Percentiles rank a stretch among this genome's conserved stretches.
phyloP scores from a whole-genome alignment of 2,888 invertebrate genomes.

The Perizoma flavofasciatum region DNA sequence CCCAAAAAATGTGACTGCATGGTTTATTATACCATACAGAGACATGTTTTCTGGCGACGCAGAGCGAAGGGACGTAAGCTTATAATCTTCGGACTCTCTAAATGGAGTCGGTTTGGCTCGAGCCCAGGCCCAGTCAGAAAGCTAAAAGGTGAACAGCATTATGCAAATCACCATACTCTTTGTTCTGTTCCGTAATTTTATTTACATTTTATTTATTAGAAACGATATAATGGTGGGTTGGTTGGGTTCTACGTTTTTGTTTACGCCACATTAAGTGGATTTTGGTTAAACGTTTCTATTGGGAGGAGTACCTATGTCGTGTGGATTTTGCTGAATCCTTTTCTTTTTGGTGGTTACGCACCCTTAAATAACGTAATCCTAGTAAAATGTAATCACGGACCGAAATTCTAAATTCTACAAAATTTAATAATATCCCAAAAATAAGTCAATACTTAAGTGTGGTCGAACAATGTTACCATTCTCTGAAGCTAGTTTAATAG shows the following conservation, averaged over 20 bases:
- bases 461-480: too few species aligned
- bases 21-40: conserved; percentile 34
- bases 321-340: conserved; percentile 27
- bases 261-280: conserved; percentile 54
- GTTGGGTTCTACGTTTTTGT: conserved; percentile 55
- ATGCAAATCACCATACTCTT: conserved; percentile 80
- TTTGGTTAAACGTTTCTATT: conserved; percentile 43
- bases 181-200: conserved; percentile 72
- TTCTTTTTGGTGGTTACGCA: conserved; percentile 17
- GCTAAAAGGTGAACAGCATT: conserved; percentile 79
- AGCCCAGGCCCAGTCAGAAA: conserved; percentile 69
- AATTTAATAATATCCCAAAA: too few species aligned
- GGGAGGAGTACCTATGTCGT: conserved; percentile 29
- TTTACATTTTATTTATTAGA: conserved; percentile 78
- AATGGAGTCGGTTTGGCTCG: conserved; percentile 76
- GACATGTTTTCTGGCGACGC: conserved; percentile 37
- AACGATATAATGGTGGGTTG: conserved; percentile 63
- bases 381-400: neutral
- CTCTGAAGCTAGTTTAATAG: too few species aligned
- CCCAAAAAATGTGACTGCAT: conserved; percentile 4
- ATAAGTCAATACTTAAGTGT: too few species aligned
- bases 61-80: conserved; percentile 59
- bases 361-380: conserved; percentile 14
- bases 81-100: conserved; percentile 71
- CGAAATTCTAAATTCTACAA: neutral